Evolutionary conservation across 1,140 invertebrate genomes (phyloP).

Genomic region (Drosophila ercepeae): DNA sequence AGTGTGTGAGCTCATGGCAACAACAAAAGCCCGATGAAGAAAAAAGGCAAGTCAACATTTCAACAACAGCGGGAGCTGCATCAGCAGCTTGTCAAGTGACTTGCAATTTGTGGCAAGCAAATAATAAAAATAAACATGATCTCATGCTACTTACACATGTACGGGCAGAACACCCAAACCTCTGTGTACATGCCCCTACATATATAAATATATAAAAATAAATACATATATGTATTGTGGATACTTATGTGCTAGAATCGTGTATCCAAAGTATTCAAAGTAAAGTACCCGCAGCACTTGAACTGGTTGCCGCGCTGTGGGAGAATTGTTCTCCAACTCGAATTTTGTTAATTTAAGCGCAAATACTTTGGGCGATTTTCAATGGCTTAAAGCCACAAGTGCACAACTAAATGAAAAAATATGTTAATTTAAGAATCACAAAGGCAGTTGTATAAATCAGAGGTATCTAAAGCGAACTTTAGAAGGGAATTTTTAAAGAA

Average conservation of each 20-base stretch:
- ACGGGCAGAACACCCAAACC: constrained; percentile 59
- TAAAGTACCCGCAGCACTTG: constrained; percentile 75
- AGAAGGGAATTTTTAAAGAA: neutral
- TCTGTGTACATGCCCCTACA: constrained; percentile 4
- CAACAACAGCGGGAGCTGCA: constrained; percentile 84
- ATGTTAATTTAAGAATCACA: constrained; percentile 47
- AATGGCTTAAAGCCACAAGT: constrained; percentile 23
- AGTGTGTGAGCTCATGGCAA: constrained; percentile 66
- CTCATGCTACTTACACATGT: constrained; percentile 80
- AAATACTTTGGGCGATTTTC: constrained; percentile 48
- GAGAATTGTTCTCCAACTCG: constrained; percentile 56
- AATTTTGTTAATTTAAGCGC: constrained; percentile 54
- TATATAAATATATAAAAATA: neutral
- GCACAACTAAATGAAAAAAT: constrained; percentile 38
- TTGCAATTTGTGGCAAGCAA: constrained; percentile 81
- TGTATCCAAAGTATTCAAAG: constrained; percentile 17
- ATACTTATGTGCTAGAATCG: constrained; percentile 21
- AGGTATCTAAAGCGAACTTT: too few relatives aligned
- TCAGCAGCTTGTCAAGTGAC: constrained; percentile 84
- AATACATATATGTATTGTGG: neutral
- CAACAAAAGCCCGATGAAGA: neutral
- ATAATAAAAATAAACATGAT: constrained; percentile 83
- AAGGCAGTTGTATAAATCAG: too few relatives aligned
- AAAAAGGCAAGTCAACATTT: constrained; percentile 83
- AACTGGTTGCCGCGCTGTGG: constrained; percentile 57